These are phyloP conservation scores for Reinhardtius hippoglossoides DNA, from an alignment of 2,113 vertebrate species.

Conservation along the genomic window DNA sequence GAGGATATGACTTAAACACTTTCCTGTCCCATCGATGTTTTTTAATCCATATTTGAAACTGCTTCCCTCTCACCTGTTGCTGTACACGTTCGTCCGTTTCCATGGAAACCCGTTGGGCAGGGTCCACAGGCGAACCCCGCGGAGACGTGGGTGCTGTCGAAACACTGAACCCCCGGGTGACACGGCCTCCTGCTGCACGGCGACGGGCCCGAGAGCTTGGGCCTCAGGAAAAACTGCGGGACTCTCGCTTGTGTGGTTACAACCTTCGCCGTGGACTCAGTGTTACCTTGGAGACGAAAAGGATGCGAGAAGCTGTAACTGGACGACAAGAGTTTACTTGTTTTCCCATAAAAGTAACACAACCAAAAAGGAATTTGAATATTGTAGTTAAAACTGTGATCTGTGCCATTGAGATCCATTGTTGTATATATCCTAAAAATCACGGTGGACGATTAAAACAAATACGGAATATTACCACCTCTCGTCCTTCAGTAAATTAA, in stretches of 20 bases:
- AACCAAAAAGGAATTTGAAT: no score
- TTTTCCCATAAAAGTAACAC: background rate
- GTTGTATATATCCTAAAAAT: no score
- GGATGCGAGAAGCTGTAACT: background rate
- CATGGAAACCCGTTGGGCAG: constrained; percentile 78
- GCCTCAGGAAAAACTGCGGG: constrained; percentile 22
- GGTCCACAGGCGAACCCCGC: constrained; percentile 80
- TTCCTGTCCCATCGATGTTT: no score
- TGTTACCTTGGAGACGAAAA: constrained; percentile 28
- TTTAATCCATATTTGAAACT: no score
- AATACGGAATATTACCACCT: no score
- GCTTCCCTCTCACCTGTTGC: constrained; percentile 50
- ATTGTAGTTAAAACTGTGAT: no score
- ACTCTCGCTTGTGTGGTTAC: background rate
- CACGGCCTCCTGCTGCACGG: constrained; percentile 75
- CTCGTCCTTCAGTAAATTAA: no score
- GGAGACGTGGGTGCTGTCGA: constrained; percentile 73
- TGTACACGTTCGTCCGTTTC: constrained; percentile 79
- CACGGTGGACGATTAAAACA: no score
- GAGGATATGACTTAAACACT: constrained; percentile 53
- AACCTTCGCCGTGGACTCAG: background rate
- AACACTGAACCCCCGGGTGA: constrained; percentile 80
- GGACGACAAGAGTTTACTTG: no score
- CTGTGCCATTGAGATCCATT: no score
- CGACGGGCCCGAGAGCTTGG: constrained; percentile 15